These are phyloP conservation scores for Poeciliopsis turrubarensis DNA, from an alignment of 2,113 vertebrate genomes.

Conservation along the genomic window DNA sequence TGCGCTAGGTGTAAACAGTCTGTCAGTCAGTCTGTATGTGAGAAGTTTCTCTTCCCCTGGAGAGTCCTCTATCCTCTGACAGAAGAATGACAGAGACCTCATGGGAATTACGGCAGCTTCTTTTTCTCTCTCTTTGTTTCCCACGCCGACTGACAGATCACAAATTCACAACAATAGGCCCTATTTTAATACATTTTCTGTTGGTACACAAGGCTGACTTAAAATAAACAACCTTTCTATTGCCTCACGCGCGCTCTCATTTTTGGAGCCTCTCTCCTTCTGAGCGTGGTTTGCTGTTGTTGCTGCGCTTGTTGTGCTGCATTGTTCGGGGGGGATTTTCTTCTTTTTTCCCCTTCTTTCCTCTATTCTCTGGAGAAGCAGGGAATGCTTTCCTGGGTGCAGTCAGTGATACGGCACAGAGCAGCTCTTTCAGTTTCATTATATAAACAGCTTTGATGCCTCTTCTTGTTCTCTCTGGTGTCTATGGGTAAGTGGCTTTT, in stretches of 20 bases:
- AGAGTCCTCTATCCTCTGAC: constrained; percentile 67
- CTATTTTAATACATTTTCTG: constrained; percentile 74
- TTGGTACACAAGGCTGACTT: constrained; percentile 72
- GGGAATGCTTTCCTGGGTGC: constrained; percentile 69
- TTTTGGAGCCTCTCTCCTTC: constrained; percentile 47
- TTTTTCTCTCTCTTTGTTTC: constrained; percentile 61
- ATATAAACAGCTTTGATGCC: constrained; percentile 80
- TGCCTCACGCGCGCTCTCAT: constrained; percentile 63
- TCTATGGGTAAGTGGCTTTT: constrained; percentile 77
- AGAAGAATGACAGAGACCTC: constrained; percentile 69
- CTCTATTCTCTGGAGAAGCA: constrained; percentile 67
- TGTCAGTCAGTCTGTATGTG: constrained; percentile 59
- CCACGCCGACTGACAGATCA: constrained; percentile 69
- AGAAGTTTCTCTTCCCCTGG: constrained; percentile 69
- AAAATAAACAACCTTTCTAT: constrained; percentile 79
- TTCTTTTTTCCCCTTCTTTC: constrained; percentile 49
- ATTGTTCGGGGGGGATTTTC: constrained; percentile 75
- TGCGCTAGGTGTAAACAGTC: constrained; percentile 65
- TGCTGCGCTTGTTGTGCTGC: constrained; percentile 64
- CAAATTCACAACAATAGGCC: constrained; percentile 73
- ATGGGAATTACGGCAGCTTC: constrained; percentile 61
- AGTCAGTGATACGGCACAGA: constrained; percentile 71
- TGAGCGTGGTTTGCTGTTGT: constrained; percentile 56
- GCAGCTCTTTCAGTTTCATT: constrained; percentile 74
- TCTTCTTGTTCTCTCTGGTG: constrained; percentile 66